Evolutionary conservation across 2,888 invertebrate species (phyloP).

Genomic region (Mellilla xanthometata): DNA sequence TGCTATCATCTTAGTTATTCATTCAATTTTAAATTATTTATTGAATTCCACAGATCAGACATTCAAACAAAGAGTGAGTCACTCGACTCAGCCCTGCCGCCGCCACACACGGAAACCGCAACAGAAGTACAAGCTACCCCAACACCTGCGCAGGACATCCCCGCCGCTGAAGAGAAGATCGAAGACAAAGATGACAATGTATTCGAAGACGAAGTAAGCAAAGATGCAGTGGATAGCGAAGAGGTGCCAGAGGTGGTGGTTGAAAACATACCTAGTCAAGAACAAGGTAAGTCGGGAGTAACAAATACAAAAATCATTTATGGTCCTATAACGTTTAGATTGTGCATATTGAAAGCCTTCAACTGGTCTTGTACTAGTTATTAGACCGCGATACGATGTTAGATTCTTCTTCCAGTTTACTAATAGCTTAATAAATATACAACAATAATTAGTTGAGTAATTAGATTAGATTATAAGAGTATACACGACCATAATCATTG

Average conservation of each 20-base stretch:
- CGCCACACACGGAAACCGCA: slow-evolving; percentile 1
- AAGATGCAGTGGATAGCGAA: slow-evolving; percentile 29
- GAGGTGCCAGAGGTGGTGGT: slow-evolving; percentile 31
- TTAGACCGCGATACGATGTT: too few relatives aligned
- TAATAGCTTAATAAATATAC: too few relatives aligned
- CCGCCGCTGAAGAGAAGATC: not conserved
- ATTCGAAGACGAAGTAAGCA: slow-evolving; percentile 27
- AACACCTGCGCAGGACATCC: not conserved
- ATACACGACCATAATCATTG: too few relatives aligned
- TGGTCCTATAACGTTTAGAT: too few relatives aligned
- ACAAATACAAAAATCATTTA: too few relatives aligned
- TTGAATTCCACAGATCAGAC: slow-evolving; percentile 14
- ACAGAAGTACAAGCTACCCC: slow-evolving; percentile 4
- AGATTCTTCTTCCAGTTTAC: too few relatives aligned
- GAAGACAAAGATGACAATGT: slow-evolving; percentile 15
- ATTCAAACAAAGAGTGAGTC: slow-evolving; percentile 16
- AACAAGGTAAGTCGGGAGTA: slow-evolving; percentile 47
- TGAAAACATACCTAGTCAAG: slow-evolving; percentile 38
- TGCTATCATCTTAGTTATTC: too few relatives aligned
- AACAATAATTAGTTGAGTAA: too few relatives aligned
- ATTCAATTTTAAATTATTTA: too few relatives aligned
- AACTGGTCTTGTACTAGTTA: too few relatives aligned
- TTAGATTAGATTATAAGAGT: too few relatives aligned
- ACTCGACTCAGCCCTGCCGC: slow-evolving; percentile 12
- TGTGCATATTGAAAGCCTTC: too few relatives aligned